Evolutionary conservation across 1,140 invertebrate species (phyloP), one percentile per base, ranked within the genome.

Genomic region (Coboldia fuscipes): DNA sequence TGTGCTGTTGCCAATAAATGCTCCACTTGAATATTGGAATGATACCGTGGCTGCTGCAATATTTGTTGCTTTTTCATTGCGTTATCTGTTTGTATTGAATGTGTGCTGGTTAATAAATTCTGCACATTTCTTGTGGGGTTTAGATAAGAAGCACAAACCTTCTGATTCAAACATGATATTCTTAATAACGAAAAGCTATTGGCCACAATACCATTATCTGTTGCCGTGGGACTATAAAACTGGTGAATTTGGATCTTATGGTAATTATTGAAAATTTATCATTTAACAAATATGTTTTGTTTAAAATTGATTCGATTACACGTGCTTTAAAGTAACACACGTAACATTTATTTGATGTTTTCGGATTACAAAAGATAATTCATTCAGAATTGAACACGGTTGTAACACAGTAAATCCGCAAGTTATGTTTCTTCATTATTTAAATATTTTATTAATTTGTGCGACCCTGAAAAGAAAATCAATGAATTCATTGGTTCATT

Each of bases 201-300:
- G 78, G 80, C 63, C 68, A 0, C 69, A 75, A 33, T 84, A 80
- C 40, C 79, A 84, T 42, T 82, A 84, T 39, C 42, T 79, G 2
- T 44, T 77, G 3, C 72, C 77, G 0, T 70, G 68, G 57, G 79
- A 84, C 39, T 83, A 77, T 50, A 75, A 76, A 45, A 70, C 62
- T 12, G 70, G 71, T 7, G 80, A 84, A 56, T 82, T 66, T 35
- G 78, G 79, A 1, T 63, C 63, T 20, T 84, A 84, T 43, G 65
- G 67, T 61, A 44, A 49, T 48, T 38, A 9, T 17, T n/a, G n/a
- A n/a, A n/a, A n/a, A n/a, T n/a, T n/a, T n/a, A n/a, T n/a, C n/a
- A n/a, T n/a, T n/a, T n/a, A n/a, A n/a, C 12, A 14, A n/a, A n/a
- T 26, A 9, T 26, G 9, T 26, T 26, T 26, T 26, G 24, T n/a